Conservation (phyloP, 2,888 invertebrate species). For the Biston stratarius region DNA sequence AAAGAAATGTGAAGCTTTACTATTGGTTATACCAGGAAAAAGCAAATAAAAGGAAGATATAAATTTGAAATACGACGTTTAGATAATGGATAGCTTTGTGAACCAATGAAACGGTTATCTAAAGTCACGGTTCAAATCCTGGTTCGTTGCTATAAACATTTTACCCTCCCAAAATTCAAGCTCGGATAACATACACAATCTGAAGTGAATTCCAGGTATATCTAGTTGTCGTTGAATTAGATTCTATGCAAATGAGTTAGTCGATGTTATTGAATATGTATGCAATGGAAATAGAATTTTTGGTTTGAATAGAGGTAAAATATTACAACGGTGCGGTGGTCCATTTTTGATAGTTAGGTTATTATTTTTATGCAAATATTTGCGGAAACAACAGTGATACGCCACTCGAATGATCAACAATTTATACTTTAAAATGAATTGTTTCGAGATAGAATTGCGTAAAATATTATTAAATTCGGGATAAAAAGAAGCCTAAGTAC, state of each 20-base stretch:
- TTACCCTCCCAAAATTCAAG: slow-evolving; percentile 1
- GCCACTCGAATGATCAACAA: background rate
- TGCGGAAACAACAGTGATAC: slow-evolving; percentile 2
- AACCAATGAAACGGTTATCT: slow-evolving; percentile 12
- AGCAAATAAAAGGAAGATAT: slow-evolving; percentile 15
- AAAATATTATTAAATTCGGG: background rate
- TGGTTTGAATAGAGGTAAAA: slow-evolving; percentile 19
- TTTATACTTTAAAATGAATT: background rate
- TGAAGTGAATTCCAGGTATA: slow-evolving; percentile 6
- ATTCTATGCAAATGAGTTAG: slow-evolving; percentile 45
- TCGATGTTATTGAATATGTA: slow-evolving; percentile 46
- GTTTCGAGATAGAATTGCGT: background rate
- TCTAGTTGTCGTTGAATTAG: slow-evolving; percentile 28
- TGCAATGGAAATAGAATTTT: slow-evolving; percentile 37
- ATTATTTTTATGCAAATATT: slow-evolving; percentile 25
- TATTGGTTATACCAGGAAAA: slow-evolving; percentile 9
- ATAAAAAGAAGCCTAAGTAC: background rate
- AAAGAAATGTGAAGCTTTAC: slow-evolving; percentile 7
- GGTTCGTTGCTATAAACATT: slow-evolving; percentile 6
- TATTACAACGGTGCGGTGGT: slow-evolving; percentile 6
- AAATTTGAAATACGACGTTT: slow-evolving; percentile 11
- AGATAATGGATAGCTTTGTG: slow-evolving; percentile 7
- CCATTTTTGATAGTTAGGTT: slow-evolving; percentile 15
- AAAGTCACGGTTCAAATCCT: slow-evolving; percentile 10
- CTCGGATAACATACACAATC: background rate